Conservation (phyloP, 2,888 invertebrate species). For the Polymixis lichenea region DNA sequence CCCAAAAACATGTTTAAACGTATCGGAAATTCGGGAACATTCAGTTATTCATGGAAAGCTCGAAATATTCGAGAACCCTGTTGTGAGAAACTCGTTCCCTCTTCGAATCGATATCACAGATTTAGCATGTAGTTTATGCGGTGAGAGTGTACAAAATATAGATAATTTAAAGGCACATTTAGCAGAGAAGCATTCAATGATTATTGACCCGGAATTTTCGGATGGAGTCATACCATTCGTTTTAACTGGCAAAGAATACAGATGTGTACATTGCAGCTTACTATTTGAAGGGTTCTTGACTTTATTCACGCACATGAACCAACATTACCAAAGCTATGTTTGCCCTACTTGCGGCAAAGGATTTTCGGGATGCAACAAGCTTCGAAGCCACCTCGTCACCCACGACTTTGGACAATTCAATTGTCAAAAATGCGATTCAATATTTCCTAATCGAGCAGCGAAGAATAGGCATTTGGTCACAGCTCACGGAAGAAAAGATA, state of each 20-base stretch:
- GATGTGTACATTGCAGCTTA: conserved; percentile 75
- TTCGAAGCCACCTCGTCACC: conserved; percentile 80
- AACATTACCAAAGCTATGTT: conserved; percentile 83
- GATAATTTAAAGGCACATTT: conserved; percentile 77
- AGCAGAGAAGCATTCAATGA: conserved; percentile 68
- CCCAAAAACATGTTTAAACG: conserved; percentile 68
- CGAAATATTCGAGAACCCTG: conserved; percentile 72
- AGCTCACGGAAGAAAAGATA: conserved; percentile 75
- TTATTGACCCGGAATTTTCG: conserved; percentile 66
- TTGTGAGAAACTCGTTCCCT: conserved; percentile 77
- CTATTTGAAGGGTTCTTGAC: conserved; percentile 75
- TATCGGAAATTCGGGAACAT: conserved; percentile 75
- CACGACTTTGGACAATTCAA: conserved; percentile 82
- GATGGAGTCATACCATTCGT: conserved; percentile 81
- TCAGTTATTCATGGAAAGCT: conserved; percentile 73
- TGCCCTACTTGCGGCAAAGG: conserved; percentile 87
- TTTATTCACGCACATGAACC: conserved; percentile 84
- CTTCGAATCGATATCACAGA: conserved; percentile 80
- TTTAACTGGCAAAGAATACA: conserved; percentile 74
- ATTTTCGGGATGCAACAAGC: conserved; percentile 82
- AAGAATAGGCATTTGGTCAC: conserved; percentile 73
- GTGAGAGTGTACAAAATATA: conserved; percentile 61
- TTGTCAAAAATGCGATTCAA: conserved; percentile 83
- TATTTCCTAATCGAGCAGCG: conserved; percentile 76
- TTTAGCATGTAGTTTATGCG: conserved; percentile 75